Base-by-base conservation (phyloP, 2,888 invertebrate species). In the Oxyscelio sp. region DNA sequence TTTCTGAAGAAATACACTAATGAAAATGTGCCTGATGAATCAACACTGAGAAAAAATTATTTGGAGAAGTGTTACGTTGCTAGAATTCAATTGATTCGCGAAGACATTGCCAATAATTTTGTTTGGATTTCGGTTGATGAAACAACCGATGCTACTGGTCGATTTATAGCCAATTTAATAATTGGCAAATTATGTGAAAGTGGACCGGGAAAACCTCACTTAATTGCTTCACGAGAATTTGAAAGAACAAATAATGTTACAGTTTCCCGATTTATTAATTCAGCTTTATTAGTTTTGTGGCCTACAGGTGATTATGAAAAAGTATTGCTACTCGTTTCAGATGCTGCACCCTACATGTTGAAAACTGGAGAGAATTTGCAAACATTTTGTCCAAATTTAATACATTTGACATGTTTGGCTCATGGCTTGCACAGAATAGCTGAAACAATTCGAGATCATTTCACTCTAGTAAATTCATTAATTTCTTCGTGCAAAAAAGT, bases 261-360 rank as follows among this genome's bases (percentile, higher is more conserved):
- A 2, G n/a, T 40, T n/a, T n/a, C 40, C 3, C 1, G 40, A n/a
- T 40, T 40, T 5, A 8, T 40, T 2, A 40, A 40, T 40, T 1
- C 1, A n/a, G 13, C n/a, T 13, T 8, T 40, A 40, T 40, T 40
- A 5, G 8, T 8, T 4, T n/a, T 40, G n/a, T 40, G 40, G 40
- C 13, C 40, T n/a, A 3, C 2, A 4, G 68, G 68, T 31, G 56
- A 70, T 31, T 21, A 9, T 11, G 31, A 70, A 1, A 70, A 56
- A 56, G 38, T 70, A 19, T 45, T 70, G 17, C 45, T 70, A n/a
- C 17, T 56, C 13, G 43, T 56, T 0, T 56, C 68, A 43, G 56
- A 70, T 70, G 50, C 58, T n/a, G 66, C 77, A 31, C 11, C 21
- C 4, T 59, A 52, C 27, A 68, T 75, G 54, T 5, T 68, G n/a